These are phyloP conservation scores for Anser brachyrhynchus DNA, from an alignment of 2,113 vertebrate genomes.

Conservation along the genomic window DNA sequence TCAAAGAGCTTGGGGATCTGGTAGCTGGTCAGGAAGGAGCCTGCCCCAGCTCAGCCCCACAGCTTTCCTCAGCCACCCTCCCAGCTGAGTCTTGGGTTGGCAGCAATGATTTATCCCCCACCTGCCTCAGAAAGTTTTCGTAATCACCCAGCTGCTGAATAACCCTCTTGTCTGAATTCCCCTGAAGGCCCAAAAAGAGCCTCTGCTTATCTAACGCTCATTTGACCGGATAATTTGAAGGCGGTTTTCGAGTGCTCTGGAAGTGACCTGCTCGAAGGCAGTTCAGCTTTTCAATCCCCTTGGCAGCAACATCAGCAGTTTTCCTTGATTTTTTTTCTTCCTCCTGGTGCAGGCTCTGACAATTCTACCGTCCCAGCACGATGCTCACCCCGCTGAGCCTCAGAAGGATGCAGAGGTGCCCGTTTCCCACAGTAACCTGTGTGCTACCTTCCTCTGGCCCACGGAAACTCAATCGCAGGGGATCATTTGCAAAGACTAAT, in stretches of 20 bases:
- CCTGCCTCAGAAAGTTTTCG: constrained; percentile 28
- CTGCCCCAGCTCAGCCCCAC: not conserved
- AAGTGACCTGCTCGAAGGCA: constrained; percentile 16
- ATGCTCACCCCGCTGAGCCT: not conserved
- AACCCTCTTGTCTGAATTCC: constrained; percentile 43
- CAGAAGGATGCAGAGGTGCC: not conserved
- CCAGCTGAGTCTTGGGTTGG: not conserved
- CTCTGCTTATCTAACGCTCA: constrained; percentile 44
- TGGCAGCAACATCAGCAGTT: constrained; percentile 22
- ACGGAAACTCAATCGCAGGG: not conserved
- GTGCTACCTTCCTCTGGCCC: not conserved
- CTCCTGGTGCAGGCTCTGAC: not conserved
- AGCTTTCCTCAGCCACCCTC: not conserved
- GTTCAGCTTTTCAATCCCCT: constrained; percentile 25
- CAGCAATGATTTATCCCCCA: constrained; percentile 21
- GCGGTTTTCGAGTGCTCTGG: constrained; percentile 24
- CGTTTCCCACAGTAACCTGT: not conserved
- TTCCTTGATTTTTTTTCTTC: not conserved
- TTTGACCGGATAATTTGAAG: constrained; percentile 42
- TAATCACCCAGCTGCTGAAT: constrained; percentile 53
- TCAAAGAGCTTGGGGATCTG: not conserved
- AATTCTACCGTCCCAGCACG: not conserved
- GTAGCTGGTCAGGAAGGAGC: not conserved
- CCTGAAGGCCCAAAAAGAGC: not conserved
- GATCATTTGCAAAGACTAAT: not conserved